Evolutionary conservation across 2,888 invertebrate genomes (phyloP).

Genomic region (Abrostola tripartita): DNA sequence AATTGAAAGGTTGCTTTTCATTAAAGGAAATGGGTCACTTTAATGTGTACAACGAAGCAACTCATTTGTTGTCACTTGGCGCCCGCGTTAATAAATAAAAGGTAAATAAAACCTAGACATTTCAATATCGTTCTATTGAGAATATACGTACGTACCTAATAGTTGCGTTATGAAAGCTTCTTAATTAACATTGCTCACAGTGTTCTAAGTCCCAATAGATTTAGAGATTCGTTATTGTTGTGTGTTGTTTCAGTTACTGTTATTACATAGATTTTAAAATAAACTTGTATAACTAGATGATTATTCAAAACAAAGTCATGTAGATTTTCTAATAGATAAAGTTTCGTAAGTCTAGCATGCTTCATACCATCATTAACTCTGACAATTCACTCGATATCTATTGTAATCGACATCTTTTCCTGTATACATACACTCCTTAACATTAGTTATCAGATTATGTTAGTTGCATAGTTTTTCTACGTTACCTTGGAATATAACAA

Average conservation of each 20-base stretch:
- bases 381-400: neutral
- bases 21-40: constrained; percentile 51
- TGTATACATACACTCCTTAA: neutral
- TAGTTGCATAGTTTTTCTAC: neutral
- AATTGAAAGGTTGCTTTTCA: constrained; percentile 48
- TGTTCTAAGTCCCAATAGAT: too few relatives aligned
- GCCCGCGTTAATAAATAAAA: constrained; percentile 15
- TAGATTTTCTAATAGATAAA: too few relatives aligned
- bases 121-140: neutral
- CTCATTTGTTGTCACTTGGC: constrained; percentile 25
- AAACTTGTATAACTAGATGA: too few relatives aligned
- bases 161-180: too few relatives aligned
- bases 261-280: too few relatives aligned
- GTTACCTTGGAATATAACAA: constrained; percentile 21
- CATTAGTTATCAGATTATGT: neutral
- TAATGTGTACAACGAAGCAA: constrained; percentile 23
- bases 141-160: neutral
- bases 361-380: too few relatives aligned
- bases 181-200: too few relatives aligned
- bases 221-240: too few relatives aligned
- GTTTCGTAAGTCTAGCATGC: too few relatives aligned
- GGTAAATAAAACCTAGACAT: neutral
- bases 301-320: too few relatives aligned
- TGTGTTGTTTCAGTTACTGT: too few relatives aligned
- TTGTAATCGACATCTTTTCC: neutral